phyloP scores from a whole-genome alignment of 1,140 invertebrate species.

The Psilanteris sp. region DNA sequence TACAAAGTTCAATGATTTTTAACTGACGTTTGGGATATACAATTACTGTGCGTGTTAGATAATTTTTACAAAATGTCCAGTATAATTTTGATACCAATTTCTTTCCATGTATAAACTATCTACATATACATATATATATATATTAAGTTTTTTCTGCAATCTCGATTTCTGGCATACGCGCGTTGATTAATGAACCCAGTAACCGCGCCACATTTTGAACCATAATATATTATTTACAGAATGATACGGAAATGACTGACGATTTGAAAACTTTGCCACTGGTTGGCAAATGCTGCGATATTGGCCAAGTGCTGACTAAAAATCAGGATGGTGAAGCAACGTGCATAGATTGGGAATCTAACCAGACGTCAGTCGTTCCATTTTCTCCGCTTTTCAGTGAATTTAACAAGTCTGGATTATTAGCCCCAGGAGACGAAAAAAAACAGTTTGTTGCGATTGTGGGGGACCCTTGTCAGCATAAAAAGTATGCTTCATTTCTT shows the following conservation, averaged over 20 bases:
- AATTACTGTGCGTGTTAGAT: too few relatives aligned
- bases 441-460: conserved; percentile 80
- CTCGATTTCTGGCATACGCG: too few relatives aligned
- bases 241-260: conserved; percentile 37
- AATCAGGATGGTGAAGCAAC: conserved; percentile 14
- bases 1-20: too few relatives aligned
- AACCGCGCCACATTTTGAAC: too few relatives aligned
- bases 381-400: conserved; percentile 79
- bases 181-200: too few relatives aligned
- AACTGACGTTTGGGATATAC: too few relatives aligned
- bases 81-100: too few relatives aligned
- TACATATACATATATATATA: too few relatives aligned
- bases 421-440: conserved; percentile 74
- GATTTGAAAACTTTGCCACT: conserved; percentile 63
- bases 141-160: too few relatives aligned
- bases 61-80: too few relatives aligned
- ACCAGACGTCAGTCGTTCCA: background rate
- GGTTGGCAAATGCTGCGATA: conserved; percentile 73
- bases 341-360: conserved; percentile 46
- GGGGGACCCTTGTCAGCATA: conserved; percentile 80
- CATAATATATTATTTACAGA: conserved; percentile 49
- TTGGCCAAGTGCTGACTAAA: conserved; percentile 64
- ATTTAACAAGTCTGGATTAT: conserved; percentile 79
- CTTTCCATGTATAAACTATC: too few relatives aligned
- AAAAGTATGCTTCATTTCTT: conserved; percentile 81